Base-by-base conservation (phyloP, 2,113 vertebrate species). In the Tursiops truncatus region DNA sequence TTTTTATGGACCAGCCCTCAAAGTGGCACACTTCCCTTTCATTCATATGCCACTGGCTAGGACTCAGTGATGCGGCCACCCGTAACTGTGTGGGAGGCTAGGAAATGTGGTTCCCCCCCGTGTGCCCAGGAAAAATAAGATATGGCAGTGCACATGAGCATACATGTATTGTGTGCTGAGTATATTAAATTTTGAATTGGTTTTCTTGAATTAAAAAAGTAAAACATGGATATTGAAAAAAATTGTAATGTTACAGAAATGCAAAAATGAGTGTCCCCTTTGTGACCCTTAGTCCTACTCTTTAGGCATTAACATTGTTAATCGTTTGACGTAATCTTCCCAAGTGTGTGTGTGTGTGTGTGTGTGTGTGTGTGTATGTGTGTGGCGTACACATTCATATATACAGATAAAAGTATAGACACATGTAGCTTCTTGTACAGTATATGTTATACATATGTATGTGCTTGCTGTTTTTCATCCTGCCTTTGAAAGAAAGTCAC, bases 201-300 rank as follows among this genome's bases (percentile, higher is more conserved):
- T 56, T 77, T 89, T 74, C 50, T 90, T 89, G 28, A 85, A 96
- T 90, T 95, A 31, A 86, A 95, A 87, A 94, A 63, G 6, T 38
- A 80, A 96, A 82, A 18, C 58, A 38, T 33, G 31, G 41, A 56
- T 47, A 73, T 73, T 25, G 23, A 36, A 80, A 77, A 93, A 44
- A 36, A 80, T 33, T 14, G 1, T n/a, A 20, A 41, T 41, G 44
- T 73, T 33, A 71, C 11, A 81, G 65, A 85, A 31, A 8, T 73
- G 6, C 53, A 80, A 83, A 95, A 80, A 31, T 33, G 33, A 68
- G 36, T 58, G 36, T 76, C 20, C 1, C 25, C 2, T 77, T 6
- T 33, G 12, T 68, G 44, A 91, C 21, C 31, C 6, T 81, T 70
- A 81, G 47, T 62, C 33, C 20, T 33, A 31, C 11, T 77, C 26